Percentiles rank a stretch among this genome's conserved stretches.
Evolutionary conservation across 2,797 vertebrate genomes (phyloP).

Genomic region (Falco rusticolus): DNA sequence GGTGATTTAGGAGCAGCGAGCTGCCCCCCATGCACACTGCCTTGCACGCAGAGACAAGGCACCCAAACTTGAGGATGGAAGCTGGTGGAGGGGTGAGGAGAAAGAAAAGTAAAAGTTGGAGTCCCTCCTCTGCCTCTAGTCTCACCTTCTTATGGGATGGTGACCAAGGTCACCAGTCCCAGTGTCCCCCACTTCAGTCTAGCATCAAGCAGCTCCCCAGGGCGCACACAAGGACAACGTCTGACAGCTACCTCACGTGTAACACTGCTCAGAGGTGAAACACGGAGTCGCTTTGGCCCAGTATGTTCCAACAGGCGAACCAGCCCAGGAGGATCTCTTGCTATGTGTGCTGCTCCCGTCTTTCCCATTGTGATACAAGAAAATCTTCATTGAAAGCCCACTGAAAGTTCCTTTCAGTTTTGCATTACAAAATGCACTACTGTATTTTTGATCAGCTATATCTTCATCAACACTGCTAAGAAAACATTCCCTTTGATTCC

Average conservation of each 20-base stretch:
- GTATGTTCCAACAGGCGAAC: background rate
- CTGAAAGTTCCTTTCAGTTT: background rate
- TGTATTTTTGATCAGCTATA: background rate
- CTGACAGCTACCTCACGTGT: background rate
- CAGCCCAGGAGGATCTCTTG: background rate
- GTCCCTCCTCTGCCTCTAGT: background rate
- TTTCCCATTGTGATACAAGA: background rate
- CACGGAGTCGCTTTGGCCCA: fast-evolving
- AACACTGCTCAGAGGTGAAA: background rate
- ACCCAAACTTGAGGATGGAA: background rate
- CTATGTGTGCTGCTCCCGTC: background rate
- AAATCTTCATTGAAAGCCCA: background rate
- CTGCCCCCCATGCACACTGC: background rate
- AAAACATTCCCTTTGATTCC: background rate
- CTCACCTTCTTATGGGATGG: background rate
- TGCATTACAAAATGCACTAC: background rate
- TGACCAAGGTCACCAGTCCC: background rate
- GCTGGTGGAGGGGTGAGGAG: too few relatives aligned
- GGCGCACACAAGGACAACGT: background rate
- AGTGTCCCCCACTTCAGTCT: background rate
- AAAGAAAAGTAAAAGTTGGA: background rate
- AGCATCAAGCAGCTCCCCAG: background rate
- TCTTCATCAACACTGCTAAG: background rate
- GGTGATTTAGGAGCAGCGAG: background rate
- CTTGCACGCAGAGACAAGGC: background rate